A percentile compares a stretch with the other conserved stretches of the same genome.
These are phyloP conservation scores for Ellobium chinense DNA, from an alignment of 2,888 invertebrate species.

Conservation along the genomic window DNA sequence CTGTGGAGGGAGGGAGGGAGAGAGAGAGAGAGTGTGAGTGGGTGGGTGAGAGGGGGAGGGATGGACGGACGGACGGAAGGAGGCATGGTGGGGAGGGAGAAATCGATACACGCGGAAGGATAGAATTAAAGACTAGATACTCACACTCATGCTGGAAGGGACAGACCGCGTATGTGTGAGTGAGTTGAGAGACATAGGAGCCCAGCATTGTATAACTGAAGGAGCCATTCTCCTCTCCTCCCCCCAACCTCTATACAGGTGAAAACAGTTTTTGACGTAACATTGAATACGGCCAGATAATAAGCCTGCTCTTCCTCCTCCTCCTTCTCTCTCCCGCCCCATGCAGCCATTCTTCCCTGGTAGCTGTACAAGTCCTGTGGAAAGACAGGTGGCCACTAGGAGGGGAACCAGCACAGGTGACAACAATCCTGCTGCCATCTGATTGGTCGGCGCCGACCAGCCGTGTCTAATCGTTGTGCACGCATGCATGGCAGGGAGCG, in stretches of 20 bases:
- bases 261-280: no score
- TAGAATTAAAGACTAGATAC: no score
- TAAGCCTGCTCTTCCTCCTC: neutral
- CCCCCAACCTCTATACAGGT: no score
- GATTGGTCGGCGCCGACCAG: constrained; percentile 6
- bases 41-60: neutral
- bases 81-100: neutral
- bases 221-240: no score
- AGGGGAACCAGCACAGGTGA: constrained; percentile 1
- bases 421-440: neutral
- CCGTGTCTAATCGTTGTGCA: constrained; percentile 8
- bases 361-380: neutral
- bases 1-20: neutral
- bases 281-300: no score
- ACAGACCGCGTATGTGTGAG: no score
- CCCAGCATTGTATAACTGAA: no score
- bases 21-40: neutral
- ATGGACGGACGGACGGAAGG: neutral
- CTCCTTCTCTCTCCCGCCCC: neutral
- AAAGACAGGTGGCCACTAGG: neutral
- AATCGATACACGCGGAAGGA: no score
- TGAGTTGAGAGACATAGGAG: no score
- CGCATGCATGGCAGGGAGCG: neutral
- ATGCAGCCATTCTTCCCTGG: neutral
- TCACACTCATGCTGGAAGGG: no score